These are phyloP conservation scores for Drosophila emarginata DNA, from an alignment of 2,888 invertebrate species.

Conservation along the genomic window DNA sequence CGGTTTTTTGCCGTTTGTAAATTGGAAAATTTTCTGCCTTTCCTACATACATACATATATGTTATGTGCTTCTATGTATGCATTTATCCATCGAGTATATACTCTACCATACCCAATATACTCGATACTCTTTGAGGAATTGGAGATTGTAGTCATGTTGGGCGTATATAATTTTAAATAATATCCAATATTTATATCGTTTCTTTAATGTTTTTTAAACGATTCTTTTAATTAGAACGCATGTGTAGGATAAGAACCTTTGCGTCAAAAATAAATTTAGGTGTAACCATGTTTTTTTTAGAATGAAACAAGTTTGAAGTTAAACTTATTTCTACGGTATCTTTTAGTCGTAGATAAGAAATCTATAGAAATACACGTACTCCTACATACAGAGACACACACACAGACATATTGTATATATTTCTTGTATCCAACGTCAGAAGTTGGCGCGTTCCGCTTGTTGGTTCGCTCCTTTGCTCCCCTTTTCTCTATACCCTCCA, in stretches of 20 bases:
- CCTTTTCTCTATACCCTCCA: slow-evolving; percentile 4
- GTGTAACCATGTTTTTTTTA: no score
- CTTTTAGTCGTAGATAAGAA: no score
- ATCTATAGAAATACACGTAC: no score
- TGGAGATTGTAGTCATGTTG: background rate
- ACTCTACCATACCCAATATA: background rate
- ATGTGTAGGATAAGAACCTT: no score
- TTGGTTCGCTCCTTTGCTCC: slow-evolving; percentile 39
- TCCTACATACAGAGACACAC: no score
- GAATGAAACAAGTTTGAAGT: no score
- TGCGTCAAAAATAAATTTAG: no score
- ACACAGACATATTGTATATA: slow-evolving; percentile 30
- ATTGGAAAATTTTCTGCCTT: slow-evolving; percentile 78
- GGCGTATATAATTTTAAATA: background rate
- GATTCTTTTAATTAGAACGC: no score
- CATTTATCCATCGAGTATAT: background rate
- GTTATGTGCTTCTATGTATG: slow-evolving; percentile 9
- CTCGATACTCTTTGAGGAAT: background rate
- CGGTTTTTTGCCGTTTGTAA: slow-evolving; percentile 67
- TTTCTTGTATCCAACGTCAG: slow-evolving; percentile 59
- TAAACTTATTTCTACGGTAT: no score
- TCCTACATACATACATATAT: slow-evolving; percentile 26
- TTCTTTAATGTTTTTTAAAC: no score
- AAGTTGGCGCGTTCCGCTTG: slow-evolving; percentile 60
- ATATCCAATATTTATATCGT: no score